Conservation (phyloP, 2,888 invertebrate species). For the Lordiphosa andalusiaca region DNA sequence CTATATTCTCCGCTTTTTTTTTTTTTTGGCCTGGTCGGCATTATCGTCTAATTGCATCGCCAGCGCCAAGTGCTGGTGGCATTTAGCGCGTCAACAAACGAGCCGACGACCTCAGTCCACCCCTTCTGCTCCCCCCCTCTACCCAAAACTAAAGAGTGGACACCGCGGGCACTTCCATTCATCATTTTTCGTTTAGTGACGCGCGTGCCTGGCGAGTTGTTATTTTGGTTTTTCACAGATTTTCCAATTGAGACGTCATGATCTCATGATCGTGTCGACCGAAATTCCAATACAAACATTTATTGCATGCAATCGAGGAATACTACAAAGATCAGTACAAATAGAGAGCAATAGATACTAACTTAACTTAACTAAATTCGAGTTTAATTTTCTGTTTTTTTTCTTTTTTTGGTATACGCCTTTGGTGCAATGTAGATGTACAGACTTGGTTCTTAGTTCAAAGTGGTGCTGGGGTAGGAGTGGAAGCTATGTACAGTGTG, state of each 20-base stretch:
- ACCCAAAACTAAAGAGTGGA: constrained; percentile 28
- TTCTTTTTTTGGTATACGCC: constrained; percentile 55
- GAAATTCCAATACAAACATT: constrained; percentile 46
- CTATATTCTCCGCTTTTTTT: too few species aligned
- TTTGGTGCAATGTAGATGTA: constrained; percentile 58
- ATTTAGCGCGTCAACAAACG: constrained; percentile 73
- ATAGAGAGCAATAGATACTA: constrained; percentile 26
- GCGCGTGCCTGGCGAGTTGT: constrained; percentile 69
- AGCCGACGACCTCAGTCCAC: constrained; percentile 45
- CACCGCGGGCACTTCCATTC: constrained; percentile 63
- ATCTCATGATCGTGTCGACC: constrained; percentile 30
- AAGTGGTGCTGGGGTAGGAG: constrained; percentile 3
- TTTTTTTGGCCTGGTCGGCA: constrained; percentile 31
- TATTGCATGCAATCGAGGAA: constrained; percentile 57
- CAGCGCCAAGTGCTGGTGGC: constrained; percentile 53
- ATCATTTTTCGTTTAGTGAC: constrained; percentile 71
- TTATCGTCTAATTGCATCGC: constrained; percentile 71
- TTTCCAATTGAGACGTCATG: constrained; percentile 66
- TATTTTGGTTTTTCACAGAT: constrained; percentile 34
- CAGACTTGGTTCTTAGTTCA: constrained; percentile 43
- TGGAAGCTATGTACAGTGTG: constrained; percentile 45
- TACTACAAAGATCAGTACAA: constrained; percentile 67
- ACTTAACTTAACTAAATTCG: constrained; percentile 22
- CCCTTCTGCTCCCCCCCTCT: not conserved
- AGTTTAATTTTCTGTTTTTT: constrained; percentile 6